Evolutionary conservation across 2,113 vertebrate species (phyloP).

Genomic region (Platanista minor): DNA sequence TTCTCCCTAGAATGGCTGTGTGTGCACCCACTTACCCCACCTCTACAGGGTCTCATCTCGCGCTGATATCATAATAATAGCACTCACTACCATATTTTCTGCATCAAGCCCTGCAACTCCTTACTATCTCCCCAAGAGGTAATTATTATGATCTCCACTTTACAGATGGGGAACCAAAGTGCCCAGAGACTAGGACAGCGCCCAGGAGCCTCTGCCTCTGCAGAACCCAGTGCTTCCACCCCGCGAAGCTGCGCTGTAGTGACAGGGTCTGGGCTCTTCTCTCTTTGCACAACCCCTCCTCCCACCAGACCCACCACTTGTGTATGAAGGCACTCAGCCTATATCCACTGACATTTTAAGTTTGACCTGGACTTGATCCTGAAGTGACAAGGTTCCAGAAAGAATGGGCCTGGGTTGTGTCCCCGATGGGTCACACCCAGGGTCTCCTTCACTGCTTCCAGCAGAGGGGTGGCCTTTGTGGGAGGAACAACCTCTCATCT

Average conservation of each 20-base stretch:
- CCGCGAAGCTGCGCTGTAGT: rapidly evolving
- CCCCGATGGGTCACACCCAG: background rate
- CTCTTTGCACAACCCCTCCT: background rate
- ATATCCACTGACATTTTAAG: background rate
- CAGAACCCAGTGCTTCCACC: too few relatives aligned
- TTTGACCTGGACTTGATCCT: background rate
- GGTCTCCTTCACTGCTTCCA: background rate
- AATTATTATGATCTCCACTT: background rate
- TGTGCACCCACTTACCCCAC: background rate
- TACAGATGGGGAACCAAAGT: background rate
- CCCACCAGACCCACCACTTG: rapidly evolving
- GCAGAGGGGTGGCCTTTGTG: background rate
- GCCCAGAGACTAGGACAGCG: background rate
- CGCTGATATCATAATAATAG: background rate
- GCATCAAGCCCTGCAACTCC: background rate
- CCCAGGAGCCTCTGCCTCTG: background rate
- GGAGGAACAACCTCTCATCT: background rate
- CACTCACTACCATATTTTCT: background rate
- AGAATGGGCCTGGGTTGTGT: background rate
- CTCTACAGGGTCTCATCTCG: background rate
- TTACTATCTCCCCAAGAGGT: background rate
- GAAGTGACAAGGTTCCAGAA: background rate
- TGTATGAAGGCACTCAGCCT: background rate
- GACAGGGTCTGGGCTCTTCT: background rate
- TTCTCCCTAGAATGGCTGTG: background rate